Conservation (phyloP, 2,888 invertebrate species). For the Orchesellides sinensis region DNA sequence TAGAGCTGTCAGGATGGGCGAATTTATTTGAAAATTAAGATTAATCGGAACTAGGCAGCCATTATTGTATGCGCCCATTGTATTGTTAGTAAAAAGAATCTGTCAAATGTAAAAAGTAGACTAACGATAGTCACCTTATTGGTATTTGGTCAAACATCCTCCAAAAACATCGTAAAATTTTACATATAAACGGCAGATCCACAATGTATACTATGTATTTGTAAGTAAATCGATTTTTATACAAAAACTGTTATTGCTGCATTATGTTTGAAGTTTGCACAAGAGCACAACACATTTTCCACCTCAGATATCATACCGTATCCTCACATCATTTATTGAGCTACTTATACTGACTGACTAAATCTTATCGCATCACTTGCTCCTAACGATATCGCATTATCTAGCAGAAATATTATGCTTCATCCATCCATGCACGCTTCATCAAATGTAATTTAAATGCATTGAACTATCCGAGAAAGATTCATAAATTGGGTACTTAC, state of each 20-base stretch:
- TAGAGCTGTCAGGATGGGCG: too few species aligned
- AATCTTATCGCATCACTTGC: neutral
- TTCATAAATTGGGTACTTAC: constrained; percentile 46
- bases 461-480: constrained; percentile 35
- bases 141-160: too few species aligned
- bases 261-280: neutral
- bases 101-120: too few species aligned
- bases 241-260: too few species aligned
- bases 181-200: too few species aligned
- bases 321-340: neutral
- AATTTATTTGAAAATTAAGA: too few species aligned
- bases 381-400: neutral
- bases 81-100: too few species aligned
- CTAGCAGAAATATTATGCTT: constrained; percentile 3
- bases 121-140: too few species aligned
- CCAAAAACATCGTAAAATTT: too few species aligned
- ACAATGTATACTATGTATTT: too few species aligned
- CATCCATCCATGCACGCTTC: constrained; percentile 18
- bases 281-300: neutral
- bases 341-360: neutral
- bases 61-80: too few species aligned
- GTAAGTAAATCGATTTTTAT: constrained; percentile 34
- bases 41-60: too few species aligned
- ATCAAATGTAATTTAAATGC: constrained; percentile 57
- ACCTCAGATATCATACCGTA: neutral